Conservation (phyloP, 2,888 invertebrate species). For the Cartodere bifasciata region DNA sequence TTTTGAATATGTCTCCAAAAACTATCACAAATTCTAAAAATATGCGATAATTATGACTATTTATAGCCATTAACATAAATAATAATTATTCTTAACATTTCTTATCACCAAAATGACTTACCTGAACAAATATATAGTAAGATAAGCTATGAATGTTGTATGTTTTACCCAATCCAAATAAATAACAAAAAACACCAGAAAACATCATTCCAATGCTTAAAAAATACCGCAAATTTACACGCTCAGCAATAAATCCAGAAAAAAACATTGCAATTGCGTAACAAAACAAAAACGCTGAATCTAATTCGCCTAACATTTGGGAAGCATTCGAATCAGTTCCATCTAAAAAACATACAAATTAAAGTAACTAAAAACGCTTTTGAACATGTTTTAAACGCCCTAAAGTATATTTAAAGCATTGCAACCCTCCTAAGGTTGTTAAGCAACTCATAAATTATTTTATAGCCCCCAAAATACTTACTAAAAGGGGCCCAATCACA, state of each 20-base stretch:
- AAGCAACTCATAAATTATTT: not conserved
- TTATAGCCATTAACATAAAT: too few relatives aligned
- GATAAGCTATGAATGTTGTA: conserved; percentile 67
- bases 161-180: conserved; percentile 78
- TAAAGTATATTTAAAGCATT: too few relatives aligned
- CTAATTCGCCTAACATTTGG: conserved; percentile 71
- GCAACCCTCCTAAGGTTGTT: not conserved
- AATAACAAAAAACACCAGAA: conserved; percentile 73
- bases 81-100: too few relatives aligned
- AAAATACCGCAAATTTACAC: conserved; percentile 83
- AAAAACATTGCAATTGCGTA: conserved; percentile 90
- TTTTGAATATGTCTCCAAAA: too few relatives aligned
- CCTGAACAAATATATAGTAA: conserved; percentile 80
- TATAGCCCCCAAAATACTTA: conserved; percentile 34
- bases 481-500: conserved; percentile 85
- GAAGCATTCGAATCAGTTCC: conserved; percentile 57
- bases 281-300: conserved; percentile 82
- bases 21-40: too few relatives aligned
- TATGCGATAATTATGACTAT: too few relatives aligned
- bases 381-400: too few relatives aligned
- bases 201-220: conserved; percentile 82
- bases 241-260: conserved; percentile 82
- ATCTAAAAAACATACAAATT: too few relatives aligned
- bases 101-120: conserved; percentile 29
- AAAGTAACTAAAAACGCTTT: too few relatives aligned